Evolutionary conservation across 2,797 vertebrate genomes (phyloP).

Genomic region (Orestias chungarensis): DNA sequence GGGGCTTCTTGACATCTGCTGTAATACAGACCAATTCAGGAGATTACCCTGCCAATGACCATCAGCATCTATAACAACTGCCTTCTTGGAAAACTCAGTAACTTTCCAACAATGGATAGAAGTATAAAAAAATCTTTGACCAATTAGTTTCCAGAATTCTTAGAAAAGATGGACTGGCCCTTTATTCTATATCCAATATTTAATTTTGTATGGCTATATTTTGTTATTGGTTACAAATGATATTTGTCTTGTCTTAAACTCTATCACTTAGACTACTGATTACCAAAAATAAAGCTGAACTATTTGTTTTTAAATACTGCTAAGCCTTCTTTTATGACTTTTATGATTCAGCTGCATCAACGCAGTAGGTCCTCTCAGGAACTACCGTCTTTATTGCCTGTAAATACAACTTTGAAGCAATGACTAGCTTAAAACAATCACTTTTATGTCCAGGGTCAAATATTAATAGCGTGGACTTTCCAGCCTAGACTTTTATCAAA

Average conservation of each 20-base stretch:
- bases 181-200: background rate
- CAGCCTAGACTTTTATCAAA: background rate
- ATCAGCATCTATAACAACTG: slow-evolving; percentile 57
- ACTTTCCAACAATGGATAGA: background rate
- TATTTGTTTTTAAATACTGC: background rate
- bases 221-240: background rate
- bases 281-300: background rate
- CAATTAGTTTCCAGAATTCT: background rate
- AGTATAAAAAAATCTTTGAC: background rate
- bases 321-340: background rate
- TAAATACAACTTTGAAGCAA: background rate
- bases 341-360: background rate
- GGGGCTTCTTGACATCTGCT: no score
- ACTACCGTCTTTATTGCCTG: background rate
- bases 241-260: background rate
- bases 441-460: background rate
- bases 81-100: background rate
- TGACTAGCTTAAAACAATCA: background rate
- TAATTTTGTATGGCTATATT: background rate
- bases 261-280: background rate
- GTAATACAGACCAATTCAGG: no score
- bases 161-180: background rate
- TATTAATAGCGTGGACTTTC: background rate
- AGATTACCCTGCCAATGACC: no score
- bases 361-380: background rate